Conservation (phyloP, 2,888 invertebrate species). For the Drosophila barbarae region DNA sequence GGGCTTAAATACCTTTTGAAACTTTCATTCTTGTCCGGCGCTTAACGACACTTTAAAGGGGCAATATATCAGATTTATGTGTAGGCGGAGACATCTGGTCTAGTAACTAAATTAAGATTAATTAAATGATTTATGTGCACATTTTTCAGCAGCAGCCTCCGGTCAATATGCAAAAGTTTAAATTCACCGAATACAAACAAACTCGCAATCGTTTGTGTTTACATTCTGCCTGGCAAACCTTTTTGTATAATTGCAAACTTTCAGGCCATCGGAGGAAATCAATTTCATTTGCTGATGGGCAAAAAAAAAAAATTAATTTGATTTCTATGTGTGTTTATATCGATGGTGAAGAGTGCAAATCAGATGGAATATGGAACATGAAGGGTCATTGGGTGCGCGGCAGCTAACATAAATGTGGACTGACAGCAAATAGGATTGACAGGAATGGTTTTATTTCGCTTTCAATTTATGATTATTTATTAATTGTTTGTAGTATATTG, state of each 20-base stretch:
- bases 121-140: conserved; percentile 36
- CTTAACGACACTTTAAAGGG: conserved; percentile 56
- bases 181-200: conserved; percentile 28
- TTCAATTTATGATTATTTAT: neutral
- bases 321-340: conserved; percentile 21
- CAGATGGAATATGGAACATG: conserved; percentile 28
- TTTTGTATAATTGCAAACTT: conserved; percentile 54
- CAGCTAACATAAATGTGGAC: conserved; percentile 1
- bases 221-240: conserved; percentile 43
- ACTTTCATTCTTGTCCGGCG: conserved; percentile 19
- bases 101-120: conserved; percentile 40
- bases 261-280: conserved; percentile 41
- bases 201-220: conserved; percentile 21
- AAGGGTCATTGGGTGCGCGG: conserved; percentile 22
- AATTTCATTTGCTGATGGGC: conserved; percentile 59
- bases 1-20: conserved; percentile 12
- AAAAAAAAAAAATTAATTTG: conserved; percentile 22
- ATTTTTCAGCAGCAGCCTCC: conserved; percentile 17
- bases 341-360: conserved; percentile 27
- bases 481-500: too few species aligned
- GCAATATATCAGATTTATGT: conserved; percentile 44
- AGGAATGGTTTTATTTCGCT: neutral
- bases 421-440: neutral
- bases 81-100: conserved; percentile 32
- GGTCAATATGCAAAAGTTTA: conserved; percentile 16